Evolutionary conservation across 2,113 vertebrate species (phyloP).

Genomic region (Megaleporinus macrocephalus): DNA sequence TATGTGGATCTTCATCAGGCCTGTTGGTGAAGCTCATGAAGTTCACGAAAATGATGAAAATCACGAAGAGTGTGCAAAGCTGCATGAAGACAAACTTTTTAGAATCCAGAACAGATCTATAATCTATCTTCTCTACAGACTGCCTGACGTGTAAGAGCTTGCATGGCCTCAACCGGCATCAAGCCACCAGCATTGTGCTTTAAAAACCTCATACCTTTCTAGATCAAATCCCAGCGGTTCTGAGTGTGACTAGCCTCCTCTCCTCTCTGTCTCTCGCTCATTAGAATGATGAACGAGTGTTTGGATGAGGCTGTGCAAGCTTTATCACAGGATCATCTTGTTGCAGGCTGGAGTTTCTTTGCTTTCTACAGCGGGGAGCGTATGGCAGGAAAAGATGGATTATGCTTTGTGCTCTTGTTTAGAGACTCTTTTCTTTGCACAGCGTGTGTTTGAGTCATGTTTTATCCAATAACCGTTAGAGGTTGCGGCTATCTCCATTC

Average conservation of each 20-base stretch:
- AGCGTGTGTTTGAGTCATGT: neutral
- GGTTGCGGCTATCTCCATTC: neutral
- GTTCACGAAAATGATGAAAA: too few species aligned
- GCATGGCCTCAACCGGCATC: neutral
- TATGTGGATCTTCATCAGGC: too few species aligned
- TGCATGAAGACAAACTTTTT: too few species aligned
- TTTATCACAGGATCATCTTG: slow-evolving; percentile 10
- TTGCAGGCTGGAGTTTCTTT: neutral
- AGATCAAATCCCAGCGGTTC: neutral
- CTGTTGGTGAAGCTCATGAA: too few species aligned
- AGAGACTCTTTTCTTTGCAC: neutral
- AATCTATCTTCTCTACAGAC: too few species aligned
- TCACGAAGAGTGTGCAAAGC: too few species aligned
- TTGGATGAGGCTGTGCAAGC: slow-evolving; percentile 13
- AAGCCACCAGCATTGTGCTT: neutral
- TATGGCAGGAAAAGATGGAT: neutral
- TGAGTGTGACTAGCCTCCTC: neutral
- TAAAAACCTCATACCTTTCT: neutral
- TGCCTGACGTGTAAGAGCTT: neutral
- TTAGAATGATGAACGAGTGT: slow-evolving; percentile 69
- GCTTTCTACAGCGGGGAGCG: neutral
- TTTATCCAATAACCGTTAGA: neutral
- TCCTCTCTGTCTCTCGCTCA: slow-evolving; percentile 42
- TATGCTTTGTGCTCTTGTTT: neutral
- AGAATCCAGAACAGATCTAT: too few species aligned